These are phyloP conservation scores for Catharus ustulatus DNA, from an alignment of 2,797 vertebrate genomes.

Conservation along the genomic window DNA sequence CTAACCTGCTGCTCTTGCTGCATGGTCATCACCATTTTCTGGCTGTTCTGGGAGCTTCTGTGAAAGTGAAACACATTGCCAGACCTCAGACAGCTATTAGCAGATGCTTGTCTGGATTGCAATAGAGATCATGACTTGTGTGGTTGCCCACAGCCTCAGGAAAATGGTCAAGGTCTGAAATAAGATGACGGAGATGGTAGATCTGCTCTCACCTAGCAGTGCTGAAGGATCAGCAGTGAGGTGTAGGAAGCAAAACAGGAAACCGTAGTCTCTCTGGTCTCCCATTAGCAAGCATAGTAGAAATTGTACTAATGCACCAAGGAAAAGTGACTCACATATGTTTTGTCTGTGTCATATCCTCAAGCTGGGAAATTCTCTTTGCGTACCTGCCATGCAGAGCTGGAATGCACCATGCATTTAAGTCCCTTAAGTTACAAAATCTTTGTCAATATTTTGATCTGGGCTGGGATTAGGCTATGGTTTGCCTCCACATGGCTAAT, in stretches of 20 bases:
- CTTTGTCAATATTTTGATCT: not conserved
- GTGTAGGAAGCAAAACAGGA: not conserved
- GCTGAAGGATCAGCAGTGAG: not conserved
- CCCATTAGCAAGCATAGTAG: not conserved
- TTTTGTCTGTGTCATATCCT: not conserved
- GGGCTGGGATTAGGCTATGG: not conserved
- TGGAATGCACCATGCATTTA: not conserved
- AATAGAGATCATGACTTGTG: not conserved
- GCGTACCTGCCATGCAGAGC: not conserved
- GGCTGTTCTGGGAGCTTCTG: not conserved
- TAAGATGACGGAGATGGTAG: not conserved
- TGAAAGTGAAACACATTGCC: not conserved
- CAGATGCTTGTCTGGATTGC: not conserved
- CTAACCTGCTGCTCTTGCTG: constrained; percentile 36
- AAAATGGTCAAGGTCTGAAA: not conserved
- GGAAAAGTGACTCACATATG: not conserved
- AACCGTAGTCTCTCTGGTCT: not conserved
- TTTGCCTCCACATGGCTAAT: not conserved
- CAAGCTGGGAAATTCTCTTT: not conserved
- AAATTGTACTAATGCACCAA: not conserved
- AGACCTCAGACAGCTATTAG: not conserved
- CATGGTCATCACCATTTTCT: not conserved
- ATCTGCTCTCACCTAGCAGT: not conserved
- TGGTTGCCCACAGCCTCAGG: not conserved
- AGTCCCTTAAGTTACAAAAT: not conserved